Conservation (phyloP, 1,140 invertebrate species). For the Pseudomyrmex sp. region DNA sequence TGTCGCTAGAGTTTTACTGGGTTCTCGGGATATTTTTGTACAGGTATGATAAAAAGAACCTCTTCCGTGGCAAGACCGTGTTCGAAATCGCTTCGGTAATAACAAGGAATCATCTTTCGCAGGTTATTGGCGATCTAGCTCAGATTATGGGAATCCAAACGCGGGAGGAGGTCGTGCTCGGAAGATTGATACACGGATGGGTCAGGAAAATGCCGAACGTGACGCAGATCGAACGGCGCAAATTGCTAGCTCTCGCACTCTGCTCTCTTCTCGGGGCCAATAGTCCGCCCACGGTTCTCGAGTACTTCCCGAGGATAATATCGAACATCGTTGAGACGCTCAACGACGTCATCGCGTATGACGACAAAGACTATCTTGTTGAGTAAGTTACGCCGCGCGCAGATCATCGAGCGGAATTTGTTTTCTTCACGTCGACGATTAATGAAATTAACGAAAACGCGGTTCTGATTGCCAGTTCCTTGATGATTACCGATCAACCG, state of each 20-base stretch:
- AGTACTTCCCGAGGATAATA: constrained; percentile 91
- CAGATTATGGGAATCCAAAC: constrained; percentile 81
- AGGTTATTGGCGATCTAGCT: constrained; percentile 84
- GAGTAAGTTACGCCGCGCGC: constrained; percentile 87
- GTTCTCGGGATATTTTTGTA: constrained; percentile 90
- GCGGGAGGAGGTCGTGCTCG: constrained; percentile 87
- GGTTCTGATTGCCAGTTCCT: constrained; percentile 78
- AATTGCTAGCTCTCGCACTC: constrained; percentile 92
- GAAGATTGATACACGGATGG: constrained; percentile 91
- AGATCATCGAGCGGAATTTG: background rate
- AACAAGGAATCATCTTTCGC: constrained; percentile 71
- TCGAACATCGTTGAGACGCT: constrained; percentile 93
- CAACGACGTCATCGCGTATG: constrained; percentile 93
- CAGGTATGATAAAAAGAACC: constrained; percentile 81
- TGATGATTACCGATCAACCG: constrained; percentile 83
- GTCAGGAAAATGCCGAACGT: constrained; percentile 92
- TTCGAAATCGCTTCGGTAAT: background rate
- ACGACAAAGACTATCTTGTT: constrained; percentile 88
- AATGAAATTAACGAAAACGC: constrained; percentile 21
- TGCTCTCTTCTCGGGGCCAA: constrained; percentile 91
- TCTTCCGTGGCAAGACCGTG: background rate
- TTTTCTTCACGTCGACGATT: too few species aligned
- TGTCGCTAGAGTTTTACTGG: constrained; percentile 91
- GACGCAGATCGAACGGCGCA: constrained; percentile 91
- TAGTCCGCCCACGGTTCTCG: constrained; percentile 88